These are phyloP conservation scores for Adelges cooleyi DNA, from an alignment of 1,140 invertebrate genomes.

Conservation along the genomic window DNA sequence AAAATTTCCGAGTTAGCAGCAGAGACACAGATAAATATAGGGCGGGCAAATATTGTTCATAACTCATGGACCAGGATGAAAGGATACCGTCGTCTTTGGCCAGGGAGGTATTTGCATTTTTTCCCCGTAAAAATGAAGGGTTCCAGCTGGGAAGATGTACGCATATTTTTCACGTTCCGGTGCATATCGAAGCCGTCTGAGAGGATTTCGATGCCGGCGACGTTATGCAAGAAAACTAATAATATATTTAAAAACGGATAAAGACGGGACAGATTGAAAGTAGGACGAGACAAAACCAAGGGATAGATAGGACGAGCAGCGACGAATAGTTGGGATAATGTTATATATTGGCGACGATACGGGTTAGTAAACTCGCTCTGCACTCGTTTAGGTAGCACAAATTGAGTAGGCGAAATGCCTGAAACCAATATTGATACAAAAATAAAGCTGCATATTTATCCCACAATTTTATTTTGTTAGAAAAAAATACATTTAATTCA, in stretches of 20 bases:
- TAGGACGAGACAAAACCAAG: neutral
- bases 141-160: neutral
- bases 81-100: neutral
- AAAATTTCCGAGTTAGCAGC: conserved; percentile 1
- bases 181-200: neutral
- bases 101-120: neutral
- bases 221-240: neutral
- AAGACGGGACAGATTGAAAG: neutral
- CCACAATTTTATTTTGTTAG: too few species aligned
- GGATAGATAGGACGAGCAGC: neutral
- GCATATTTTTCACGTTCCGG: neutral
- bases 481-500: too few species aligned
- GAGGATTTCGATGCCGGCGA: neutral
- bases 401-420: too few species aligned
- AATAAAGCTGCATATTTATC: too few species aligned
- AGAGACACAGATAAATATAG: neutral
- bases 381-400: too few species aligned
- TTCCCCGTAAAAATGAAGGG: neutral
- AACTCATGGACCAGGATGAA: too few species aligned
- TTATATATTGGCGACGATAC: neutral
- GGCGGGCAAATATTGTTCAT: too few species aligned
- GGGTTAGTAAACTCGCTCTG: neutral
- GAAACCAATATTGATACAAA: too few species aligned
- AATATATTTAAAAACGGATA: neutral
- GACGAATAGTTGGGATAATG: neutral